Evolutionary conservation across 2,888 invertebrate species (phyloP), one percentile per base, ranked within the genome.

Genomic region (Chaetogeoica ovagalla): DNA sequence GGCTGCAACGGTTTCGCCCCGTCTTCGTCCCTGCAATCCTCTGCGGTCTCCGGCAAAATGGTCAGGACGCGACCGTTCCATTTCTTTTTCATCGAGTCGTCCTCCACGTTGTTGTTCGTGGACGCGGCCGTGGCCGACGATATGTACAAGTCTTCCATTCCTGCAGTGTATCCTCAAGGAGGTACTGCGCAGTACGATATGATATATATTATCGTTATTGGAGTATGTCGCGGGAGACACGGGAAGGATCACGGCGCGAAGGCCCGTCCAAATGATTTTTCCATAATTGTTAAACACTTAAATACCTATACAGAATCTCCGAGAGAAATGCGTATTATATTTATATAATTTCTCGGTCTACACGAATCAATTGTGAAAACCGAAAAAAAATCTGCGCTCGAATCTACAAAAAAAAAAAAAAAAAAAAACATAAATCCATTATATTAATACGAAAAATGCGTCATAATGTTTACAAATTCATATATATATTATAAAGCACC

Each of bases 1-100:
- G 84, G 7, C 86, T 85, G 57, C 85, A 74, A 86, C 86, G 82
- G 86, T 86, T 84, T 86, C 84, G 23, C 86, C 84, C 9, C 86
- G 85, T 57, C 82, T 63, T 30, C 65, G 69, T 76, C 70, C 37
- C 82, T 81, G 85, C 52, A 81, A 70, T 83, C 82, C 81, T 83
- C 82, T 70, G 82, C 79, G 65, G 82, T 74, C 23, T 82, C 83
- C 21, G 81, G 76, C 55, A 82, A 72, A 23, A 70, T 81, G 59
- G 66, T 75, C 70, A 48, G 74, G 66, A 17, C 63, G 30, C 30
- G 30, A 59, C 82, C 68, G 60, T 74, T 69, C 55, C 81, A 81
- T 13, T 72, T 72, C 23, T 68, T 70, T 30, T 57, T 55, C 17
- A 70, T 63, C 65, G 70, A 48, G 15, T 68, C 73, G 39, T 70